Evolutionary conservation across 2,888 invertebrate genomes (phyloP), one percentile per base, ranked within the genome.

Genomic region (Chalcis sispes): DNA sequence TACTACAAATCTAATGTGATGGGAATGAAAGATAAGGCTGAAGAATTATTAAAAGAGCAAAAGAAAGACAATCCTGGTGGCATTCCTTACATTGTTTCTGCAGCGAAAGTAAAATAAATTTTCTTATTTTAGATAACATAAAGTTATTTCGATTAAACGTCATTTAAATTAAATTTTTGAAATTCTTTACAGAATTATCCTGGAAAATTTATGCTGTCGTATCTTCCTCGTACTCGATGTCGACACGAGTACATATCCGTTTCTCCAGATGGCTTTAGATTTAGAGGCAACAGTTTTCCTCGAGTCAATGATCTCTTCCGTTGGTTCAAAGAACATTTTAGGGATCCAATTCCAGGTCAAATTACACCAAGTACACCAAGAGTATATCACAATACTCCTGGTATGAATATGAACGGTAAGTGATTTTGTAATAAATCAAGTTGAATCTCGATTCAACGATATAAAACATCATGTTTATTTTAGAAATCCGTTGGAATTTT

Each of bases 261-360:
- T 0, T 94, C 95, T 1, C 96, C 98, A 0, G 97, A 98, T 80
- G 99, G 99, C 1, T 95, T 97, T 88, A 92, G 95, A 70, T 99
- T 97, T 89, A 91, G 99, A 27, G 94, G 95, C 80, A 95, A 96
- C 84, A 92, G 94, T 87, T 99, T 99, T 89, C 94, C 95, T 81
- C 94, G 95, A 0, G 90, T 98, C 0, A 92, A 92, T 52, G 91
- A 92, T 13, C 87, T 99, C 75, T 92, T 99, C 83, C 94, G 95
- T 77, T 99, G 98, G 98, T 99, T 99, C 89, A 99, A 99, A 87
- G 97, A 97, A 89, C 98, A 99, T 88, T 99, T 97, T 90, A 91
- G 96, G 80, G 98, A 98, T 85, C 96, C 98, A 0, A 91, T 95
- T 62, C 95, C 95, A 0, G 91, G 91, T 4, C 85, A 87, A 67